A percentile compares a stretch with the other conserved stretches of the same genome.
Conservation (phyloP, 2,113 vertebrate species). For the Heliornis fulica region DNA sequence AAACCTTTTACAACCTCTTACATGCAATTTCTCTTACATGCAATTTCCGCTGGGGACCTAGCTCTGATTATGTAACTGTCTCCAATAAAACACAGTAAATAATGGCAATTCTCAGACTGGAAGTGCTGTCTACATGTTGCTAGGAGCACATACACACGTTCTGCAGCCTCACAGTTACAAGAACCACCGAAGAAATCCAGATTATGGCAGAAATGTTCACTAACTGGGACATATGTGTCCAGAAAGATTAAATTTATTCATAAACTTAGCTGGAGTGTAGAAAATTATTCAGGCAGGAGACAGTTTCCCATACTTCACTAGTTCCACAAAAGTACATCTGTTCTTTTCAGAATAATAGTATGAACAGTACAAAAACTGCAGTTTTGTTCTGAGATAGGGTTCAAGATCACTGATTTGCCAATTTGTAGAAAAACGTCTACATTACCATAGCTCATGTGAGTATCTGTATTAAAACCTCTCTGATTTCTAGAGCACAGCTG, state of each 20-base stretch:
- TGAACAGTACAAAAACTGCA: fast-evolving
- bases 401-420: not conserved
- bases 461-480: not conserved
- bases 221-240: not conserved
- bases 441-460: not conserved
- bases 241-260: not conserved
- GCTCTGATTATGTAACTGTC: not conserved
- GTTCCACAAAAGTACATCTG: not conserved
- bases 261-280: not conserved
- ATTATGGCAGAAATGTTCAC: not conserved
- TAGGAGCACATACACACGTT: not conserved
- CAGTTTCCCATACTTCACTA: not conserved
- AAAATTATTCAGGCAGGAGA: not conserved
- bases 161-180: not conserved
- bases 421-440: not conserved
- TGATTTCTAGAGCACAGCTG: not conserved
- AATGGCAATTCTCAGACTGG: not conserved
- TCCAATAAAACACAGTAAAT: not conserved
- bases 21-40: not conserved
- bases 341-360: not conserved
- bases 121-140: not conserved
- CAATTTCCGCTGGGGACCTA: not conserved
- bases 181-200: not conserved
- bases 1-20: not conserved
- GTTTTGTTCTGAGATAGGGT: not conserved